Evolutionary conservation across 2,797 vertebrate species (phyloP).

Genomic region (Rhadinocentrus ornatus): DNA sequence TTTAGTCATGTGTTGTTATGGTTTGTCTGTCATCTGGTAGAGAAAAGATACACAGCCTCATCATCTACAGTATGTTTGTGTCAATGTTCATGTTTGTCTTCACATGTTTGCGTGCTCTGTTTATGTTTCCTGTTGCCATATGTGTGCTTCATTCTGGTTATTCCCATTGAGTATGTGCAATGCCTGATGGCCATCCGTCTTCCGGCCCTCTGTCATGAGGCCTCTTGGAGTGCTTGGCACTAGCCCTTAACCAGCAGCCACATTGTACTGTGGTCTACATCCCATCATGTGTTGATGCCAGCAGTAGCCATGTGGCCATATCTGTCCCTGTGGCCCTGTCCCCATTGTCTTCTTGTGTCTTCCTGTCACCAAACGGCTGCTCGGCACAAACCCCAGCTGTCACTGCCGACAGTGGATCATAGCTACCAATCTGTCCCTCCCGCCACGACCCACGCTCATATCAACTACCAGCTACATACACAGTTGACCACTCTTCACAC

Average conservation of each 20-base stretch:
- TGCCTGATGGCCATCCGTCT: constrained; percentile 52
- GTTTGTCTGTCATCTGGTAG: constrained; percentile 15
- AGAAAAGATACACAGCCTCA: constrained; percentile 18
- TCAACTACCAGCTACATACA: constrained; percentile 49
- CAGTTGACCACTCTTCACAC: constrained; percentile 49
- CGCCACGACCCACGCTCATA: constrained; percentile 47
- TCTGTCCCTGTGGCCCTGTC: constrained; percentile 59
- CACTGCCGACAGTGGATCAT: constrained; percentile 56
- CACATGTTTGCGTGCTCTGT: constrained; percentile 41
- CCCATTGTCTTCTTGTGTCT: constrained; percentile 55
- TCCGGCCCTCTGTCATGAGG: constrained; percentile 57
- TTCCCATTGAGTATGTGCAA: constrained; percentile 38
- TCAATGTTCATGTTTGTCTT: constrained; percentile 33
- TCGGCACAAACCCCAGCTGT: constrained; percentile 73
- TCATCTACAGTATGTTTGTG: constrained; percentile 2
- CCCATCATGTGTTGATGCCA: constrained; percentile 53
- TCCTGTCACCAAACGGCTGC: constrained; percentile 69
- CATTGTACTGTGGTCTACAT: constrained; percentile 48
- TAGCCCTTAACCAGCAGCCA: constrained; percentile 41
- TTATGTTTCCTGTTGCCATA: constrained; percentile 50
- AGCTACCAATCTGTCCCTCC: constrained; percentile 67
- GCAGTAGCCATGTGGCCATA: constrained; percentile 65
- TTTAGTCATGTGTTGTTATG: constrained; percentile 23
- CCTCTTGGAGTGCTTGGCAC: constrained; percentile 56
- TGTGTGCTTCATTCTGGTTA: constrained; percentile 47